Percentiles rank a stretch among this genome's conserved stretches.
Conservation (phyloP, 1,140 invertebrate species). For the Xylocopa sonorina region DNA sequence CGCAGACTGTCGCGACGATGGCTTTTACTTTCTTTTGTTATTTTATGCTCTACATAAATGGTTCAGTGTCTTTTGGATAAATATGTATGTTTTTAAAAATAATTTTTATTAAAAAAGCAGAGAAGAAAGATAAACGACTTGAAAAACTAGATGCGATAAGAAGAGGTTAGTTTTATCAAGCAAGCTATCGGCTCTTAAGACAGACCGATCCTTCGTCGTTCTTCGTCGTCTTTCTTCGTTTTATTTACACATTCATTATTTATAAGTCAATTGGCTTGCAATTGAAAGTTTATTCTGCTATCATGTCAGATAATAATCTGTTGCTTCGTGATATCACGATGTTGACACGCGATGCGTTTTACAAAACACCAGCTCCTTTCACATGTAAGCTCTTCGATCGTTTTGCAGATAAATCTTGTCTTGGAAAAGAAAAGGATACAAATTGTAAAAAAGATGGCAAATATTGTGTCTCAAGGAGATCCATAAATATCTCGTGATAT, state of each 20-base stretch:
- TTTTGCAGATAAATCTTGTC: slow-evolving; percentile 15
- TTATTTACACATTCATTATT: slow-evolving; percentile 35
- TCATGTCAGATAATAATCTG: slow-evolving; percentile 34
- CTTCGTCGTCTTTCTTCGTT: background rate
- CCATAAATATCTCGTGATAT: slow-evolving; percentile 26
- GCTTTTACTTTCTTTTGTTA: background rate
- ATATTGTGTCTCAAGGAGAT: slow-evolving; percentile 6
- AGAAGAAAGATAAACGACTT: background rate
- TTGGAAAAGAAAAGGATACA: background rate
- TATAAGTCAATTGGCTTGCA: slow-evolving; percentile 15
- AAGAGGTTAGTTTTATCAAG: slow-evolving; percentile 8
- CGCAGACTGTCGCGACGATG: background rate
- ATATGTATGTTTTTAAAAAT: too few relatives aligned
- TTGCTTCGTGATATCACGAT: slow-evolving; percentile 34
- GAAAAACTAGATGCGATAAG: background rate
- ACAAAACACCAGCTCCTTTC: background rate
- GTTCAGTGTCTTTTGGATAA: too few relatives aligned
- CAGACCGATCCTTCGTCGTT: background rate
- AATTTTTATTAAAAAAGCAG: background rate
- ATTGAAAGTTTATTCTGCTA: slow-evolving; percentile 38
- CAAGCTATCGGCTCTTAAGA: background rate
- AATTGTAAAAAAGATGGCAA: background rate
- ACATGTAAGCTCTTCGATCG: background rate
- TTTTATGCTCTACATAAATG: background rate
- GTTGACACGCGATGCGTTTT: slow-evolving; percentile 33